Percentiles rank a stretch among this genome's conserved stretches.
These are phyloP conservation scores for Lacanobia wlatinum DNA, from an alignment of 2,888 invertebrate species.

Conservation along the genomic window DNA sequence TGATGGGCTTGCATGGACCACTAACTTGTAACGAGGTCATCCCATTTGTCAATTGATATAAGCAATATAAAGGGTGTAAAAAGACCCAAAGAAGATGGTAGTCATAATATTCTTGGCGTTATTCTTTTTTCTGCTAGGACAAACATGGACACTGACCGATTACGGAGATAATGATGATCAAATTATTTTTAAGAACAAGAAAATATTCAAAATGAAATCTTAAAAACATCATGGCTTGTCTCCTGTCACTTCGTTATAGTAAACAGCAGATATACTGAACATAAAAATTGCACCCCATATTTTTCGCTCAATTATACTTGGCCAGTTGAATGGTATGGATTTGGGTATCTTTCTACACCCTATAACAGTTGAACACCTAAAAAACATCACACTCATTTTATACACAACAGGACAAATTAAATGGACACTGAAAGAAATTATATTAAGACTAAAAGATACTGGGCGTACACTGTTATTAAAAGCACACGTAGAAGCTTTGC, in stretches of 20 bases:
- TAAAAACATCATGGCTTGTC: not conserved
- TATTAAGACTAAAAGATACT: not conserved
- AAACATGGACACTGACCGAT: not conserved
- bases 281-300: not conserved
- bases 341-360: conserved; percentile 35
- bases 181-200: not conserved
- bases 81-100: not conserved
- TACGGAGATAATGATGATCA: not conserved
- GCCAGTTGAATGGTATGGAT: too few species aligned
- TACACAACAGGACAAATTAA: conserved; percentile 39
- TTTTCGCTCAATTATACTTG: not conserved
- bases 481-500: conserved; percentile 22
- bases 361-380: conserved; percentile 30
- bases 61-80: conserved; percentile 55
- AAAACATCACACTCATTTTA: conserved; percentile 29
- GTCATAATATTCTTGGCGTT: not conserved
- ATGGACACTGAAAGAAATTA: not conserved
- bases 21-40: conserved; percentile 73
- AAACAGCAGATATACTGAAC: not conserved
- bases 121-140: not conserved
- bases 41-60: conserved; percentile 65
- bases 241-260: not conserved
- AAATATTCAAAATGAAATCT: not conserved
- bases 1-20: conserved; percentile 87
- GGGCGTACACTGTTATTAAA: not conserved